Evolutionary conservation across 2,797 vertebrate genomes (phyloP).

Genomic region (Phalloptychus januarius): DNA sequence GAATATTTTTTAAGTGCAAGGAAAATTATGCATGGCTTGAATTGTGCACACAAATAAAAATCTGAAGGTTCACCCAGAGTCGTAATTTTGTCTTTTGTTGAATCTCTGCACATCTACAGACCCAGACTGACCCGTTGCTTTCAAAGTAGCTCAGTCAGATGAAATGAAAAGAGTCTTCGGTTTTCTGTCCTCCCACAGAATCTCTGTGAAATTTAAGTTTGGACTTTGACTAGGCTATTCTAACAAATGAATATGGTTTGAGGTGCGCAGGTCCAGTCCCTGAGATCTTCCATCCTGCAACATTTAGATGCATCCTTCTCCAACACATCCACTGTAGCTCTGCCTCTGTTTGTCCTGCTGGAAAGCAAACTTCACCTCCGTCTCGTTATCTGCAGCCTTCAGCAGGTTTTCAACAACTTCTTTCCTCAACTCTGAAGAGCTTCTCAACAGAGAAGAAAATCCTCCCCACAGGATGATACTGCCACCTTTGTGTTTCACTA

Average conservation of each 20-base stretch:
- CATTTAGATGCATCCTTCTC: too few species aligned
- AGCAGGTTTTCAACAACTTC: neutral
- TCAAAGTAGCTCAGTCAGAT: neutral
- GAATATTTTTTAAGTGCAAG: neutral
- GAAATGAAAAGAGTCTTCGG: neutral
- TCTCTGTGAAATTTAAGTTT: neutral
- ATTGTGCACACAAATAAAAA: neutral
- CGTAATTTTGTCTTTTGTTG: neutral
- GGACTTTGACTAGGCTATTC: neutral
- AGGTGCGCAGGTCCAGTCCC: too few species aligned
- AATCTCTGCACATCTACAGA: neutral
- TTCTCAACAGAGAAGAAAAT: too few species aligned
- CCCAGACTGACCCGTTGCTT: neutral
- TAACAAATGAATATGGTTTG: neutral
- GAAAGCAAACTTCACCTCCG: neutral
- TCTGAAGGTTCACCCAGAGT: neutral
- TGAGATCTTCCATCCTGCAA: too few species aligned
- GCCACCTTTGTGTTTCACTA: neutral
- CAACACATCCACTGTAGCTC: neutral
- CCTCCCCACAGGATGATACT: neutral
- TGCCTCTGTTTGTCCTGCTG: neutral
- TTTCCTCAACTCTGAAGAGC: neutral
- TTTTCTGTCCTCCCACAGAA: neutral
- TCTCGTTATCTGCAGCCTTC: neutral
- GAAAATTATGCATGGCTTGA: neutral